Evolutionary conservation across 2,113 vertebrate genomes (phyloP).

Genomic region (Pollachius pollachius): DNA sequence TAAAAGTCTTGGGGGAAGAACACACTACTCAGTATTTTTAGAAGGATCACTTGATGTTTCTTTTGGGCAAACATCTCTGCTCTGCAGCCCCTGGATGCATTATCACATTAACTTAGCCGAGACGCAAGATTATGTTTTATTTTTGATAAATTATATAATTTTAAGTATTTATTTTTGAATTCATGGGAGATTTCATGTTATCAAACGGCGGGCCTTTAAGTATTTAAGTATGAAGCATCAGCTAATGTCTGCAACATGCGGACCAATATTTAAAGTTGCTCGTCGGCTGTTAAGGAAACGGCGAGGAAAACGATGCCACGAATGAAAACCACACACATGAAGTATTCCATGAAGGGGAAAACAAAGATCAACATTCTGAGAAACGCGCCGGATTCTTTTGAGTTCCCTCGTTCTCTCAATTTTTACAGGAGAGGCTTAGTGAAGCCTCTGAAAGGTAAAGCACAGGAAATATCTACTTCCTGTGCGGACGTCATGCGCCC

Average conservation of each 20-base stretch:
- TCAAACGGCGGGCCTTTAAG: constrained; percentile 63
- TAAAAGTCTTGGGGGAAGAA: constrained; percentile 69
- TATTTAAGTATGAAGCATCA: constrained; percentile 24
- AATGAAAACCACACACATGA: constrained; percentile 60
- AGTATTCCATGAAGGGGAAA: constrained; percentile 30
- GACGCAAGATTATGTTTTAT: constrained; percentile 73
- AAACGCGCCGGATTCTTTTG: constrained; percentile 42
- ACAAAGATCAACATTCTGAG: neutral
- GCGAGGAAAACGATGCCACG: constrained; percentile 43
- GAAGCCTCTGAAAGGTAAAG: constrained; percentile 24
- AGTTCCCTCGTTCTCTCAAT: neutral
- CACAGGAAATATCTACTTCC: neutral
- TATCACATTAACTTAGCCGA: constrained; percentile 76
- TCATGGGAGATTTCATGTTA: constrained; percentile 69
- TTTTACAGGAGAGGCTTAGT: constrained; percentile 18
- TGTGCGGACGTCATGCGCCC: too few relatives aligned
- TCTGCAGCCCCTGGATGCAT: constrained; percentile 74
- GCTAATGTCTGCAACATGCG: constrained; percentile 63
- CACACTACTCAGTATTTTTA: constrained; percentile 70
- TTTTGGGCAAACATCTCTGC: constrained; percentile 71
- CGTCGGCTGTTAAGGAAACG: neutral
- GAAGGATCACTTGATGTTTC: constrained; percentile 75
- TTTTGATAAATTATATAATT: too few relatives aligned
- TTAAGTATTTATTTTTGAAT: constrained; percentile 36
- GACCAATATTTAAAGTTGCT: constrained; percentile 60